Evolutionary conservation across 1,140 invertebrate species (phyloP).

Genomic region (Rhagoletis zephyria): DNA sequence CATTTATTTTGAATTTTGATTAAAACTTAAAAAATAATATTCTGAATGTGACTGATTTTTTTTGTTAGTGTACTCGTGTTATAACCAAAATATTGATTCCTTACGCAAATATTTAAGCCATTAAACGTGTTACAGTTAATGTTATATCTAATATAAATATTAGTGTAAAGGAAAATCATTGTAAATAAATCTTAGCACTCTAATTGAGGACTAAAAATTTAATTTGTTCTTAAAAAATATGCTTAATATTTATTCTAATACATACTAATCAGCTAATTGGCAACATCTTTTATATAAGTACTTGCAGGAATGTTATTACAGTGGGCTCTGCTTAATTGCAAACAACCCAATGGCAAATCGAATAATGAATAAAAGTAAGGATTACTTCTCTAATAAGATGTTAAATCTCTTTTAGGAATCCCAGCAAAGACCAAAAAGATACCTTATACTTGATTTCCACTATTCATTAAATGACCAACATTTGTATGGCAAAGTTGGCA

Average conservation of each 20-base stretch:
- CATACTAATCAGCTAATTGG: background rate
- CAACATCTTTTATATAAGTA: background rate
- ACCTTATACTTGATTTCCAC: no score
- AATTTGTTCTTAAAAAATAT: constrained; percentile 7
- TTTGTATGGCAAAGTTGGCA: no score
- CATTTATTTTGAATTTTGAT: constrained; percentile 10
- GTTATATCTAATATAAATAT: constrained; percentile 19
- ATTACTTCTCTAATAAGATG: no score
- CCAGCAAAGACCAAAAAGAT: no score
- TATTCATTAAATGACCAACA: no score
- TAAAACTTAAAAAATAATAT: background rate
- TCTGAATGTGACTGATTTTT: constrained; percentile 29
- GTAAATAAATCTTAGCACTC: background rate
- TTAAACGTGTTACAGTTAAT: constrained; percentile 43
- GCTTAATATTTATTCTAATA: background rate
- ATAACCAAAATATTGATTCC: constrained; percentile 26
- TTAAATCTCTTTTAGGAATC: no score
- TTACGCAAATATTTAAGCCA: background rate
- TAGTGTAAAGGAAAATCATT: background rate
- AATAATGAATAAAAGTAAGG: no score
- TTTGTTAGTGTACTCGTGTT: constrained; percentile 31
- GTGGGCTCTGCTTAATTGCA: background rate
- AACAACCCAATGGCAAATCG: background rate
- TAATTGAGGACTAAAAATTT: background rate
- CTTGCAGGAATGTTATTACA: background rate